Conservation (phyloP, 2,888 invertebrate species). For the Drosophila diplacantha region DNA sequence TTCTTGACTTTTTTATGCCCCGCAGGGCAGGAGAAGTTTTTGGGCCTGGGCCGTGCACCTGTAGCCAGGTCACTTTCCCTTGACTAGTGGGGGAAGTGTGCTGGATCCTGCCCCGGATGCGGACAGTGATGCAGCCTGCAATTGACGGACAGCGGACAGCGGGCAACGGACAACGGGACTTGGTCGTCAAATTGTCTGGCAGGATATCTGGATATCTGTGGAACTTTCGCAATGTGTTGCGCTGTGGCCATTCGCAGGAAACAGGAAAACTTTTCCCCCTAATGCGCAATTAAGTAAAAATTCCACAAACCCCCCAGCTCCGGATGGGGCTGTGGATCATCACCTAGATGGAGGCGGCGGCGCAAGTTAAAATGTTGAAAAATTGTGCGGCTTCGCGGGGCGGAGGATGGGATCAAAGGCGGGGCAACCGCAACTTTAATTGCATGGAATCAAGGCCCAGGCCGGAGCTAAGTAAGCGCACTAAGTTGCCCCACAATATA, state of each 20-base stretch:
- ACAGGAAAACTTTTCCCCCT: conserved; percentile 55
- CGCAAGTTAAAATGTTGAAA: conserved; percentile 18
- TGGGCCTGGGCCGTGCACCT: conserved; percentile 40
- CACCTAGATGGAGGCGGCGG: conserved; percentile 6
- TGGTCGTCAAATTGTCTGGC: conserved; percentile 32
- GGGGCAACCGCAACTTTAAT: conserved; percentile 1
- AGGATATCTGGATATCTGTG: background rate
- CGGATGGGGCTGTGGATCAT: conserved; percentile 18
- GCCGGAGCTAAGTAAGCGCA: conserved; percentile 1
- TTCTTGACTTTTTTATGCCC: conserved; percentile 52
- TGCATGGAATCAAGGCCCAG: conserved; percentile 4
- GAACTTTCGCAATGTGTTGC: conserved; percentile 46
- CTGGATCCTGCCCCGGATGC: background rate
- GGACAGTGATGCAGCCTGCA: conserved; percentile 42
- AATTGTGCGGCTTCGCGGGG: conserved; percentile 9
- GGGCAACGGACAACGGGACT: conserved; percentile 1
- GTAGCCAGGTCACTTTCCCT: conserved; percentile 31
- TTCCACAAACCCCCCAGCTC: conserved; percentile 20
- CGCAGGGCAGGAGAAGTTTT: conserved; percentile 22
- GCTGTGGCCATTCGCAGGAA: conserved; percentile 37
- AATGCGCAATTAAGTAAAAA: conserved; percentile 58
- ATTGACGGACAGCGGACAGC: conserved; percentile 38
- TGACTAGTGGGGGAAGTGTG: conserved; percentile 23
- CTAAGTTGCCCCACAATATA: background rate
- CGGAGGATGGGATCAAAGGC: conserved; percentile 14